phyloP scores from a whole-genome alignment of 2,888 invertebrate species.

The Parapristionchus giblindavisi region DNA sequence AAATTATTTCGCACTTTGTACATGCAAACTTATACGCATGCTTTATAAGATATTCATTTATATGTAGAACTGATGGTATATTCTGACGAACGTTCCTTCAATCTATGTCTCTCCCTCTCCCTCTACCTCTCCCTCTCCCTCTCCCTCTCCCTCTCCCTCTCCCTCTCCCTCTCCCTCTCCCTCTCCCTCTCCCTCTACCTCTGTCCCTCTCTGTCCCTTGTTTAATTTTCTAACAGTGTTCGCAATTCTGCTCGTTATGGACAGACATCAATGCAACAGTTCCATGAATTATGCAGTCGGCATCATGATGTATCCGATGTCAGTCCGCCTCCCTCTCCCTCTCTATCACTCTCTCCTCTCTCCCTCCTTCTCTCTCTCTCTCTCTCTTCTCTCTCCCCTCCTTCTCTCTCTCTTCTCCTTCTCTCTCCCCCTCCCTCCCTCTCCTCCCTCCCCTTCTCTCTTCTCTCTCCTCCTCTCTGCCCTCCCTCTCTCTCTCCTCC shows the following conservation, averaged over 20 bases:
- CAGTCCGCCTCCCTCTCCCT: neutral
- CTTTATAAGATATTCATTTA: no score
- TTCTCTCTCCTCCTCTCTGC: neutral
- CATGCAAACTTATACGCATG: no score
- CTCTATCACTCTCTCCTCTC: neutral
- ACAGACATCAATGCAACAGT: no score
- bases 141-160: neutral
- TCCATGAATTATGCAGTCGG: neutral
- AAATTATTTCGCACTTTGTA: no score
- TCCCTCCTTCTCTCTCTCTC: neutral
- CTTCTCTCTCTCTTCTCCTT: neutral
- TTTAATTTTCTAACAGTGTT: neutral
- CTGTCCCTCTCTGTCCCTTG: neutral
- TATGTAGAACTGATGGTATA: no score
- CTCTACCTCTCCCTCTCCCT: neutral
- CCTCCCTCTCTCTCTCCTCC: constrained; percentile 20
- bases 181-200: neutral
- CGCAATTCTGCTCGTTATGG: no score
- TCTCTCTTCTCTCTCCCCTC: neutral
- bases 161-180: neutral
- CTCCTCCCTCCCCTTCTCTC: constrained; percentile 6
- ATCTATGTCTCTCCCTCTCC: neutral
- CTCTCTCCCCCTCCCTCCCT: constrained; percentile 23
- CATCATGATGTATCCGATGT: neutral
- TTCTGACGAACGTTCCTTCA: neutral